Evolutionary conservation across 2,113 vertebrate species (phyloP).

Genomic region (Barnardius zonarius): DNA sequence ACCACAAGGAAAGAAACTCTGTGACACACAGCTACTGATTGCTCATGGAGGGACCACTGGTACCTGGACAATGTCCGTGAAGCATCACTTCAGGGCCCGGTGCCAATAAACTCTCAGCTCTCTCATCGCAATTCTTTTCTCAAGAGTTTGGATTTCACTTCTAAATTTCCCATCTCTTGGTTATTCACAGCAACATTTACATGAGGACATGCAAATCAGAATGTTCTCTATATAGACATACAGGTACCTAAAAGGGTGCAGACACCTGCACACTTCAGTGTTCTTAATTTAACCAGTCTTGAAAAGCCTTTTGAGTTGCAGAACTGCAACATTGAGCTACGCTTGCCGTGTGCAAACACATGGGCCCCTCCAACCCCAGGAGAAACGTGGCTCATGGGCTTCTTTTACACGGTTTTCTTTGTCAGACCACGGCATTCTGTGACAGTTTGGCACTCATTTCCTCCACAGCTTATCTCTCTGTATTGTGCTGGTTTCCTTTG

Average conservation of each 20-base stretch:
- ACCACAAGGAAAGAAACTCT: not conserved
- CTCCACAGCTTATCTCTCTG: not conserved
- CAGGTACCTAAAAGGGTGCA: not conserved
- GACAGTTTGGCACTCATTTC: not conserved
- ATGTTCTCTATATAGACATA: not conserved
- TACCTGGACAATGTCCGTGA: not conserved
- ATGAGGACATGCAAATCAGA: not conserved
- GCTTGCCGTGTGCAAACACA: not conserved
- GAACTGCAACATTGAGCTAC: not conserved
- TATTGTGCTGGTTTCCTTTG: not conserved
- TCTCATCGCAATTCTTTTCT: not conserved
- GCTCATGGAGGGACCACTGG: fast-evolving
- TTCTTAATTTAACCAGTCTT: not conserved
- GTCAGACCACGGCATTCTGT: not conserved
- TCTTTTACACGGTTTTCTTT: not conserved
- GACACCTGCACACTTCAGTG: not conserved
- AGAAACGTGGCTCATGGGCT: not conserved
- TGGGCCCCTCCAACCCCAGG: not conserved
- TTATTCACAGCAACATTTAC: not conserved
- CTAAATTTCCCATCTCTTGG: not conserved
- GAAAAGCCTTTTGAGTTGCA: constrained; percentile 2
- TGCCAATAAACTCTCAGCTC: not conserved
- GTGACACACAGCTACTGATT: not conserved
- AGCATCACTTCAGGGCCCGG: not conserved
- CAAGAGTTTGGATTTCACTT: not conserved